Percentiles rank a stretch among this genome's conserved stretches.
Evolutionary conservation across 2,888 invertebrate genomes (phyloP).

Genomic region (Eupithecia pulchellata): DNA sequence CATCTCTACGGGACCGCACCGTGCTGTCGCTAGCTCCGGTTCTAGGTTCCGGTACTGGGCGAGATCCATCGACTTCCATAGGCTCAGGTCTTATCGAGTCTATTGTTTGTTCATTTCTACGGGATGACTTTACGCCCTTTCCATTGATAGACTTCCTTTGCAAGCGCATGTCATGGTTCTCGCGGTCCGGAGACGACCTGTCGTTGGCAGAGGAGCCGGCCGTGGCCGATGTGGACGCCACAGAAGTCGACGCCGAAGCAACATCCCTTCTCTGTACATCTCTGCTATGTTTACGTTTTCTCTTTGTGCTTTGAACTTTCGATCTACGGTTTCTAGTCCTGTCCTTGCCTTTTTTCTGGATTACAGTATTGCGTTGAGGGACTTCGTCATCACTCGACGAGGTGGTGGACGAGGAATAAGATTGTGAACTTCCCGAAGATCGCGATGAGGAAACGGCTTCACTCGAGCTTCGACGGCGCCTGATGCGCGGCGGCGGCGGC

Average conservation of each 20-base stretch:
- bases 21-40: too few species aligned
- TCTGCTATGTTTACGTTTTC: constrained; percentile 18
- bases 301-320: background rate
- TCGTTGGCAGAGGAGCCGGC: background rate
- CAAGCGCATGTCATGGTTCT: constrained; percentile 16
- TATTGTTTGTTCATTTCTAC: background rate
- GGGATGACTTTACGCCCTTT: constrained; percentile 41
- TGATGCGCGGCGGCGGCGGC: constrained; percentile 37
- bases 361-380: constrained; percentile 1
- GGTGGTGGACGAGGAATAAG: constrained; percentile 17
- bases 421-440: constrained; percentile 8
- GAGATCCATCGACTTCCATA: constrained; percentile 8
- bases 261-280: constrained; percentile 21
- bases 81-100: background rate
- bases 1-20: background rate
- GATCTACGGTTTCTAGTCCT: background rate
- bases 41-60: background rate
- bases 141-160: constrained; percentile 41
- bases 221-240: constrained; percentile 27
- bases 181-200: constrained; percentile 18
- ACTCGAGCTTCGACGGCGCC: constrained; percentile 16
- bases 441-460: constrained; percentile 31
- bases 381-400: background rate
- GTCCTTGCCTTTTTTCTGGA: background rate
- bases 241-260: constrained; percentile 24